Evolutionary conservation across 2,113 vertebrate species (phyloP).

Genomic region (Calyptommatus sinebrachiatus): DNA sequence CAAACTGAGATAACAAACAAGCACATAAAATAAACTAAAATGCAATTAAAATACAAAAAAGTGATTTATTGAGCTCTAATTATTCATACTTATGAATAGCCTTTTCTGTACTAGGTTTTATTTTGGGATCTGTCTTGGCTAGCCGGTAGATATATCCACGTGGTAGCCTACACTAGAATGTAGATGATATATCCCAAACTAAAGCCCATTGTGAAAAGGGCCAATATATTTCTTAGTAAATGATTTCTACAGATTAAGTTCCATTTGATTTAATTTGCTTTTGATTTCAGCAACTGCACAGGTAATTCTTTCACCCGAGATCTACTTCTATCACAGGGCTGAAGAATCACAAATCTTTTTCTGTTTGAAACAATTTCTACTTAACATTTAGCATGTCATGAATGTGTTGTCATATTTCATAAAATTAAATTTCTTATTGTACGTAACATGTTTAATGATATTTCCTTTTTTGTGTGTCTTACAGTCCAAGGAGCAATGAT

Average conservation of each 20-base stretch:
- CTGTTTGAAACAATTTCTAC: neutral
- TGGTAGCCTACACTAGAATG: no score
- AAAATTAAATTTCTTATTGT: constrained; percentile 11
- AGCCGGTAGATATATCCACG: no score
- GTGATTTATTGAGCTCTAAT: no score
- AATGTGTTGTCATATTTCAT: neutral
- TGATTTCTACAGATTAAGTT: neutral
- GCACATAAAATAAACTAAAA: no score
- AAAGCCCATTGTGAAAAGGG: no score
- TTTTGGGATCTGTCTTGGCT: no score
- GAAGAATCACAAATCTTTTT: neutral
- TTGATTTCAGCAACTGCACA: neutral
- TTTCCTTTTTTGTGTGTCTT: constrained; percentile 23
- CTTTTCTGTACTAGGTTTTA: no score
- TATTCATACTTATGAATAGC: no score
- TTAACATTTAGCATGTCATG: constrained; percentile 11
- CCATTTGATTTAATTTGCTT: neutral
- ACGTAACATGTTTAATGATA: constrained; percentile 19
- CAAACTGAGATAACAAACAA: no score
- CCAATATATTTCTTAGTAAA: neutral
- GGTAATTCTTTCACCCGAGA: neutral
- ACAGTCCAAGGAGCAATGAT: constrained; percentile 88
- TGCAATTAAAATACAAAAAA: no score
- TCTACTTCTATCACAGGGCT: neutral
- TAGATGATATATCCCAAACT: no score